These are phyloP conservation scores for Catharus minimus DNA, from an alignment of 2,113 vertebrate genomes.

Conservation along the genomic window DNA sequence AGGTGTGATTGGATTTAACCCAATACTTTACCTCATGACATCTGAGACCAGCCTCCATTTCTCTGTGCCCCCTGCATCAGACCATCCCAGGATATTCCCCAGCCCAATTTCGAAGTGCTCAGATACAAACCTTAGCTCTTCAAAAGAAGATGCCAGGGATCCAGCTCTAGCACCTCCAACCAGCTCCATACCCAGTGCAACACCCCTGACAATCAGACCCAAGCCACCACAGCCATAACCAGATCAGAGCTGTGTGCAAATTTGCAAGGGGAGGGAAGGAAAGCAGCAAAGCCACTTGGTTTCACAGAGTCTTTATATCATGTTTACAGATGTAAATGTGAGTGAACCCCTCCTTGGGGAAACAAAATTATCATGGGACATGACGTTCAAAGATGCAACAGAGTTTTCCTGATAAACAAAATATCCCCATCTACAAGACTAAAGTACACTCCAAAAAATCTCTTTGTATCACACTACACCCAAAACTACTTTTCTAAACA, in stretches of 20 bases:
- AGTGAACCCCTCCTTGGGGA: background rate
- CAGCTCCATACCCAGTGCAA: background rate
- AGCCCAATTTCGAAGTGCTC: background rate
- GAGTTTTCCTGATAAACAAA: background rate
- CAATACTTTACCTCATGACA: background rate
- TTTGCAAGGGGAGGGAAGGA: background rate
- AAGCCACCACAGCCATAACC: background rate
- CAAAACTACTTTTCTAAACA: background rate
- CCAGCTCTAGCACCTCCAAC: background rate
- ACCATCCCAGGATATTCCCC: background rate
- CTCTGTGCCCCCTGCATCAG: background rate
- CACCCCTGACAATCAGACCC: background rate
- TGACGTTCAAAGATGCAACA: background rate
- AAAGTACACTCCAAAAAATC: background rate
- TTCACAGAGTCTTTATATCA: background rate
- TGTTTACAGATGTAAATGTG: background rate
- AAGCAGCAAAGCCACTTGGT: background rate
- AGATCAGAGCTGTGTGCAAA: fast-evolving
- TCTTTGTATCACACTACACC: background rate
- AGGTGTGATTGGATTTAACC: background rate
- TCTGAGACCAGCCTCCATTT: background rate
- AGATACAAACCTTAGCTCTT: background rate
- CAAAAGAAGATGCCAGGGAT: background rate
- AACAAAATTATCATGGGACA: background rate
- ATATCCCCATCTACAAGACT: background rate